A percentile compares a stretch with the other conserved stretches of the same genome.
phyloP scores from a whole-genome alignment of 2,113 vertebrate species.

The Paracyprichromis sp. region DNA sequence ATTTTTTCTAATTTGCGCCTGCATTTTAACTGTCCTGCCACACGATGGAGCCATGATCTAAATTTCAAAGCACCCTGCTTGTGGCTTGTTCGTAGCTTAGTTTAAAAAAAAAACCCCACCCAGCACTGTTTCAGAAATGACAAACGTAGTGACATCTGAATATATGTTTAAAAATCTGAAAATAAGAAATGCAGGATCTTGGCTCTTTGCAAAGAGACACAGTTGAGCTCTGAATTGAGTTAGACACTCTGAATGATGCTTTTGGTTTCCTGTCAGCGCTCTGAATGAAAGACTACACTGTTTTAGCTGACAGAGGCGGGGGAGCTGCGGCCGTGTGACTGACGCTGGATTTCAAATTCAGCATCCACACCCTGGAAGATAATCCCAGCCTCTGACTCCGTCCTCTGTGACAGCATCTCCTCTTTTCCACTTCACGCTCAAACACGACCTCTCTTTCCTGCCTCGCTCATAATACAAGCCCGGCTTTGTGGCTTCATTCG shows the following conservation, averaged over 20 bases:
- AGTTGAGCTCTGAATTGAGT: constrained; percentile 27
- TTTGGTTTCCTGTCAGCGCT: constrained; percentile 58
- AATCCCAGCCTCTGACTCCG: constrained; percentile 17
- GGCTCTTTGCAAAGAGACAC: background rate
- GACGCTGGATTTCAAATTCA: constrained; percentile 23
- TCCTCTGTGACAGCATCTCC: constrained; percentile 13
- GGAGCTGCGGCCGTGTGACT: constrained; percentile 18
- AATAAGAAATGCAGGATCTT: accelerated
- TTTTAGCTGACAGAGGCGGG: constrained; percentile 44
- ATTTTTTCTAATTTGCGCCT: background rate
- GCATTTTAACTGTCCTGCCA: constrained; percentile 16
- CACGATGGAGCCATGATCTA: constrained; percentile 36
- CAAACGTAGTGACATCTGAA: background rate
- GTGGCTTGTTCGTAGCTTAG: background rate
- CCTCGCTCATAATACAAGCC: background rate
- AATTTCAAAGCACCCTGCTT: background rate
- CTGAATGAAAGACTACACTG: constrained; percentile 59
- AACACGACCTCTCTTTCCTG: background rate
- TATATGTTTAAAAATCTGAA: background rate
- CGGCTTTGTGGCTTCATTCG: background rate
- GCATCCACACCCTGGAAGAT: constrained; percentile 38
- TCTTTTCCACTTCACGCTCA: constrained; percentile 22
- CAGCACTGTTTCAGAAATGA: background rate
- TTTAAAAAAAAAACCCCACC: accelerated
- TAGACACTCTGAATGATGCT: constrained; percentile 46